These are phyloP conservation scores for Nomada ruficornis DNA, from an alignment of 2,888 invertebrate species.

Conservation along the genomic window DNA sequence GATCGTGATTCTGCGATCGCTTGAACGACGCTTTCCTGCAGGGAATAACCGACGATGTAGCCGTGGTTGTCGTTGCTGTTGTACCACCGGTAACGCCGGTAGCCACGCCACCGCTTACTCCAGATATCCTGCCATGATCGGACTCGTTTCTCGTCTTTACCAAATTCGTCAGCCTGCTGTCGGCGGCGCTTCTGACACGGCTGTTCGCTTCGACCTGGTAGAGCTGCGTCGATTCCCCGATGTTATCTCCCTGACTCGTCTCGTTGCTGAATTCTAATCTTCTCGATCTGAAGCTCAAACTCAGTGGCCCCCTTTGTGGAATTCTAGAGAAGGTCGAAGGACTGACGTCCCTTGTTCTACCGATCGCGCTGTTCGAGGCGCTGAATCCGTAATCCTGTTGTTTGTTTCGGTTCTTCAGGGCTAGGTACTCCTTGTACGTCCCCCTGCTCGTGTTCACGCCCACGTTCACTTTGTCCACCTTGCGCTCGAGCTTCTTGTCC, in stretches of 20 bases:
- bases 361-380: slow-evolving; percentile 38
- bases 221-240: slow-evolving; percentile 2
- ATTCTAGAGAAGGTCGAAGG: slow-evolving; percentile 69
- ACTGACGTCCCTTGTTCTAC: slow-evolving; percentile 64
- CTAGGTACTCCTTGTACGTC: slow-evolving; percentile 75
- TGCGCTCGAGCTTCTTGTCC: slow-evolving; percentile 65
- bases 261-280: slow-evolving; percentile 44
- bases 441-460: slow-evolving; percentile 72
- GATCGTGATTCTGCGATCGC: slow-evolving; percentile 70
- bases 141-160: slow-evolving; percentile 69
- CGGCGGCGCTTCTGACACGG: slow-evolving; percentile 10
- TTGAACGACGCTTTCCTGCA: slow-evolving; percentile 74
- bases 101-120: slow-evolving; percentile 30
- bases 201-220: slow-evolving; percentile 41
- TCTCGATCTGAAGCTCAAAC: slow-evolving; percentile 65
- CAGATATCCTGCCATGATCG: slow-evolving; percentile 47
- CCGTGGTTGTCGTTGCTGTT: slow-evolving; percentile 30
- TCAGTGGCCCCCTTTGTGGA: slow-evolving; percentile 71
- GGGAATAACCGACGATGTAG: slow-evolving; percentile 55
- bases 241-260: slow-evolving; percentile 6
- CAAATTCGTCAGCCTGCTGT: slow-evolving; percentile 56
- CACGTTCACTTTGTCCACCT: slow-evolving; percentile 68
- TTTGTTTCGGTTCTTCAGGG: slow-evolving; percentile 62
- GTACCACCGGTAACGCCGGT: slow-evolving; percentile 30
- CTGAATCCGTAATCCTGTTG: slow-evolving; percentile 72